These are phyloP conservation scores for Latrodectus geometricus DNA, from an alignment of 1,140 invertebrate genomes.

Conservation along the genomic window DNA sequence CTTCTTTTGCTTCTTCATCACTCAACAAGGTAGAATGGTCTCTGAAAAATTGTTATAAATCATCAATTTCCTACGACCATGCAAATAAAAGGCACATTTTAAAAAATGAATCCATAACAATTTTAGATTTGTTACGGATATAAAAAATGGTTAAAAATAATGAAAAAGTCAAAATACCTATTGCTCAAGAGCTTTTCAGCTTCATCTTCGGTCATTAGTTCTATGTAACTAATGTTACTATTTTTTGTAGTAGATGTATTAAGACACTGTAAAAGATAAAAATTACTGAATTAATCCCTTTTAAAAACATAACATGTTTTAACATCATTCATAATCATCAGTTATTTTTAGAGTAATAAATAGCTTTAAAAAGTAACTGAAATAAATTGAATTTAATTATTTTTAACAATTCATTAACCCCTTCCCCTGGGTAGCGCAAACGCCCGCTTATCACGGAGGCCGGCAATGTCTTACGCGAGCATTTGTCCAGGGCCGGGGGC, in stretches of 20 bases:
- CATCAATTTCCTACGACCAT: background rate
- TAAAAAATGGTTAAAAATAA: background rate
- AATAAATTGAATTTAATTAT: no score
- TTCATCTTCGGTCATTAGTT: constrained; percentile 68
- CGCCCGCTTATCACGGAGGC: no score
- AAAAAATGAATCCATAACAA: background rate
- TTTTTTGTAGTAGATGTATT: constrained; percentile 24
- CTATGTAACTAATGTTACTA: constrained; percentile 61
- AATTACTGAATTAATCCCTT: no score
- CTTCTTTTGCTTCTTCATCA: constrained; percentile 88
- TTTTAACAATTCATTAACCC: no score
- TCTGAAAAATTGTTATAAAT: background rate
- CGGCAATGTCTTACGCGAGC: no score
- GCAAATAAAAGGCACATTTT: background rate
- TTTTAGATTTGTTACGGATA: background rate
- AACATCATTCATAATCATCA: no score
- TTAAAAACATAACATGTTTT: no score
- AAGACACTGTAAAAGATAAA: constrained; percentile 12
- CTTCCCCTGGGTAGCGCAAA: no score
- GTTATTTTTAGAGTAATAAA: no score
- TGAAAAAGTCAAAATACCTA: constrained; percentile 11
- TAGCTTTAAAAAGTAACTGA: no score
- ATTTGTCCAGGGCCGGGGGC: no score
- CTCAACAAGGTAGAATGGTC: constrained; percentile 81
- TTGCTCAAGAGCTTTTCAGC: constrained; percentile 65